A percentile compares a stretch with the other conserved stretches of the same genome.
Evolutionary conservation across 1,140 invertebrate genomes (phyloP).

Genomic region (Drosophila lacertosa): DNA sequence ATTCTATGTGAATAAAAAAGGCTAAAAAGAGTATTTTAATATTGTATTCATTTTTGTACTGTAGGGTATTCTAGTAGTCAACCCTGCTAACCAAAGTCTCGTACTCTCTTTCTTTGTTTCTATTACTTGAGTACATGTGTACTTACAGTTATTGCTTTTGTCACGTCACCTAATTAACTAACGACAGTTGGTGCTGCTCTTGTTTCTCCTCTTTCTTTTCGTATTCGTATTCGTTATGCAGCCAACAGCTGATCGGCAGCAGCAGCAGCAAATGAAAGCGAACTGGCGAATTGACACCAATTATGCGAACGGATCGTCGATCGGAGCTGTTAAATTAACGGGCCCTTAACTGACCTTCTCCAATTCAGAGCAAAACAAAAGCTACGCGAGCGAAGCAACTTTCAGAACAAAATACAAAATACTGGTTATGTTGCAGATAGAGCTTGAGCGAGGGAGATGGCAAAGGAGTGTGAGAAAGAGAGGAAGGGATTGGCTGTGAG

Average conservation of each 20-base stretch:
- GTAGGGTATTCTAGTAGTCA: constrained; percentile 10
- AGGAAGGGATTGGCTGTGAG: not conserved
- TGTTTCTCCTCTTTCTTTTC: not conserved
- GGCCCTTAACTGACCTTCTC: constrained; percentile 66
- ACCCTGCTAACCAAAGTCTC: too few relatives aligned
- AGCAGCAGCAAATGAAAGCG: constrained; percentile 4
- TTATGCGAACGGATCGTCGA: constrained; percentile 58
- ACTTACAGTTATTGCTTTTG: constrained; percentile 19
- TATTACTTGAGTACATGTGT: constrained; percentile 10
- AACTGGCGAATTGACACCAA: constrained; percentile 63
- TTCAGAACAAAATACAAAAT: constrained; percentile 26
- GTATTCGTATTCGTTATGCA: constrained; percentile 1
- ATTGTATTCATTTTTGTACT: too few relatives aligned
- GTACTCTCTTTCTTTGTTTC: not conserved
- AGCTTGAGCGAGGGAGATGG: not conserved
- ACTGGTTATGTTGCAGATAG: constrained; percentile 22
- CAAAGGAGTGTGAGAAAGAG: not conserved
- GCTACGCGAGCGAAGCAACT: constrained; percentile 36
- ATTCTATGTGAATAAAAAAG: too few relatives aligned
- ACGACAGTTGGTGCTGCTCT: constrained; percentile 3
- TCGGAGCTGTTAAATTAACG: constrained; percentile 44
- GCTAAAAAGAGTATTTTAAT: too few relatives aligned
- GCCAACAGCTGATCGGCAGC: constrained; percentile 20
- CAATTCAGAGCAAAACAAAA: constrained; percentile 23
- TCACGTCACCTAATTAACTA: constrained; percentile 33